phyloP scores from a whole-genome alignment of 2,113 vertebrate species.

The Pelodiscus sinensis region DNA sequence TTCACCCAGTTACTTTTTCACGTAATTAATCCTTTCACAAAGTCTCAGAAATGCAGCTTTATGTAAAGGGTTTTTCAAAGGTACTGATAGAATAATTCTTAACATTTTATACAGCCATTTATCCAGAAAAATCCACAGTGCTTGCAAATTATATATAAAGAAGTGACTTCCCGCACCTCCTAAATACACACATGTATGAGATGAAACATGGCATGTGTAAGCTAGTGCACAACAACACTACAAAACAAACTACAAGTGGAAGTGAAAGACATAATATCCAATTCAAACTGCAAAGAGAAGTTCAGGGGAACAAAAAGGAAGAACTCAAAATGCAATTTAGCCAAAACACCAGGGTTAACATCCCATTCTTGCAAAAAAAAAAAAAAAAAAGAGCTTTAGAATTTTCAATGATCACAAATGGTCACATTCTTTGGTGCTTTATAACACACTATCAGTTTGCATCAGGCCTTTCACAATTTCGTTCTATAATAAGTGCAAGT shows the following conservation, averaged over 20 bases:
- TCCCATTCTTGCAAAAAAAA: background rate
- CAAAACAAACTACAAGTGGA: background rate
- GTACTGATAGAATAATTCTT: conserved; percentile 11
- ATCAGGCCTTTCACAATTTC: background rate
- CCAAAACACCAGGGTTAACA: background rate
- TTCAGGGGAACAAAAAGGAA: background rate
- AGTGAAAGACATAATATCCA: background rate
- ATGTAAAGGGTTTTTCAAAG: background rate
- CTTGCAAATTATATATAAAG: background rate
- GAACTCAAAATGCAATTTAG: background rate
- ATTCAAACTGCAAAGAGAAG: background rate
- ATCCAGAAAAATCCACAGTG: background rate
- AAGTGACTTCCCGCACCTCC: background rate
- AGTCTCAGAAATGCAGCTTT: background rate
- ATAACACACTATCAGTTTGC: background rate
- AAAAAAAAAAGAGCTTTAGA: background rate
- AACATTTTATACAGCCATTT: background rate
- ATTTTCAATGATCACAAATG: background rate
- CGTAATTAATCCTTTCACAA: background rate
- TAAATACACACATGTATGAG: background rate
- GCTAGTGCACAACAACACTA: background rate
- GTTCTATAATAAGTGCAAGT: background rate
- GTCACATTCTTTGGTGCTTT: background rate
- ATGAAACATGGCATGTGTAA: background rate
- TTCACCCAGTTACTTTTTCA: background rate